Conservation (phyloP, 2,113 vertebrate genomes). For the Ciconia stormi region DNA sequence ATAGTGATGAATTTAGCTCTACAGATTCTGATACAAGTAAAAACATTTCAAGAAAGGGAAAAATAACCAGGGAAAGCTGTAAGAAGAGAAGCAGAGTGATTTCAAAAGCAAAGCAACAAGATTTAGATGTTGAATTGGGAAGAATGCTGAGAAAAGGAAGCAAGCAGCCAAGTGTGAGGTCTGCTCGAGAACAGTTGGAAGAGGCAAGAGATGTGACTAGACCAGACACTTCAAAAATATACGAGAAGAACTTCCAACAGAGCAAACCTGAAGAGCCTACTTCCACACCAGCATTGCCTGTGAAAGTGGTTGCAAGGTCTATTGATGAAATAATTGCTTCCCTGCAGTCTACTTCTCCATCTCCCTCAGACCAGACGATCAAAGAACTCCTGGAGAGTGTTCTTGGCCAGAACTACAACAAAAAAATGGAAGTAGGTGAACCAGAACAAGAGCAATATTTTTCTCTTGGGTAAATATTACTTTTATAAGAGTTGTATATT, state of each 20-base stretch:
- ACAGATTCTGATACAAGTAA: neutral
- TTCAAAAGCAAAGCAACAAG: neutral
- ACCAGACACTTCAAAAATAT: neutral
- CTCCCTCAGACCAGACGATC: constrained; percentile 67
- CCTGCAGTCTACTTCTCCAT: constrained; percentile 63
- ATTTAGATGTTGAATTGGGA: neutral
- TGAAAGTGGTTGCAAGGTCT: constrained; percentile 44
- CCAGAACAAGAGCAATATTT: constrained; percentile 21
- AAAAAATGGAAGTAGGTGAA: constrained; percentile 73
- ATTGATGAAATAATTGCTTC: constrained; percentile 78
- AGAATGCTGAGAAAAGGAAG: constrained; percentile 15
- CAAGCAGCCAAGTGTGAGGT: constrained; percentile 62
- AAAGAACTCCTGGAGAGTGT: constrained; percentile 73
- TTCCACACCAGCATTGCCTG: neutral
- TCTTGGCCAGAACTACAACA: constrained; percentile 71
- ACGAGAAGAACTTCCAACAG: neutral
- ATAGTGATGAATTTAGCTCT: neutral
- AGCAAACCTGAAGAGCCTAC: neutral
- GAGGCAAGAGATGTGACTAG: neutral
- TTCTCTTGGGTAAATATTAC: constrained; percentile 44
- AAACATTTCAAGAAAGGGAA: neutral
- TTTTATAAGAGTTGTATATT: constrained; percentile 57
- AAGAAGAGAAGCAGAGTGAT: neutral
- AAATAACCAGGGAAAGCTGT: neutral
- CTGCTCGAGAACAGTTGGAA: constrained; percentile 10